Base-by-base conservation (phyloP, 2,113 vertebrate genomes). In the Menura novaehollandiae region DNA sequence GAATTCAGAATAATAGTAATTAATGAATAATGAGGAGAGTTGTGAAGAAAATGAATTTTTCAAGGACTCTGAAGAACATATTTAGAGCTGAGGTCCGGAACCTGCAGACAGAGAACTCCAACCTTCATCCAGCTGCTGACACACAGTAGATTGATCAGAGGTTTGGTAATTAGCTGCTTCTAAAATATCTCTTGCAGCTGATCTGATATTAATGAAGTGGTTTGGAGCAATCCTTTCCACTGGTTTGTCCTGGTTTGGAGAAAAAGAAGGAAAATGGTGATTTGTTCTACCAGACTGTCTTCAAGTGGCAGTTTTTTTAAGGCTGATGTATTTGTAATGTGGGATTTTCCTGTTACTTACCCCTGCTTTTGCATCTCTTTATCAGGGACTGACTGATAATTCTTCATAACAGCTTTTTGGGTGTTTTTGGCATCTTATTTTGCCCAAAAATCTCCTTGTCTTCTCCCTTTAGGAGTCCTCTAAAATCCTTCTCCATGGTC, bases 31-130 rank as follows among this genome's bases (percentile, higher is more conserved):
- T 84, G 47, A 87, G 83, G 4, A 78, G 35, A 85, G 15, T 73
- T 91, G 94, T 71, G 60, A 95, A 87, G 73, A 91, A 83, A 93
- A 92, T 75, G 2, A 86, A 88, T 95, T 85, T 96, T 91, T 92
- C 72, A 74, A 56, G 73, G 90, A 59, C 73, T 87, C 59, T 62
- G 80, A 84, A 72, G 90, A 93, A 81, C 26, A 10, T 33, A 33
- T 58, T 69, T 74, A 74, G 91, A 71, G 49, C 77, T 41, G 26
- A 60, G 78, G 10, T 68, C 79, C 60, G 43, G 81, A 89, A 69
- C 63, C 58, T 53, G 69, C 88, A 89, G 56, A 28, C 20, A 11
- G 63, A 62, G 32, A 92, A 59, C 66, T 69, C 14, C 85, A 88
- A 60, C 35, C 71, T 62, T 33, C 27, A 21, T 44, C 26, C 72